A percentile compares a stretch with the other conserved stretches of the same genome.
phyloP scores from a whole-genome alignment of 1,140 invertebrate species.

The Drosophila auraria region DNA sequence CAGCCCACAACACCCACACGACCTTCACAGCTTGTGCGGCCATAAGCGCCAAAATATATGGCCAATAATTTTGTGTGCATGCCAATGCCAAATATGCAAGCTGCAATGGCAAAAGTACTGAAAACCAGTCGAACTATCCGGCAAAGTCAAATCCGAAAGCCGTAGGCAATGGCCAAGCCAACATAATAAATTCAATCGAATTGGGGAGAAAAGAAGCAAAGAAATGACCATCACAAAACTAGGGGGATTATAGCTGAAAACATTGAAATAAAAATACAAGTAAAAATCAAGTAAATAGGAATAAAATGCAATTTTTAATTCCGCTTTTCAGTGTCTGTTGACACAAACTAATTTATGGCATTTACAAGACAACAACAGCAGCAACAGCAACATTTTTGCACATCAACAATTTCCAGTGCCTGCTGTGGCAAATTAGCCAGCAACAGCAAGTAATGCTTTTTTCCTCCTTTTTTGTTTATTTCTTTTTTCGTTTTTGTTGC shows the following conservation, averaged over 20 bases:
- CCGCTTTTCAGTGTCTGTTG: slow-evolving; percentile 69
- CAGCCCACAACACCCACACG: slow-evolving; percentile 57
- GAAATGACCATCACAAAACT: slow-evolving; percentile 29
- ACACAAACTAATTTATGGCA: slow-evolving; percentile 82
- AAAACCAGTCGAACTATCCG: slow-evolving; percentile 33
- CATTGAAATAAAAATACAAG: slow-evolving; percentile 45
- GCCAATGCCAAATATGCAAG: slow-evolving; percentile 66
- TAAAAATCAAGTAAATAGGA: slow-evolving; percentile 30
- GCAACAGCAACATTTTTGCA: slow-evolving; percentile 66
- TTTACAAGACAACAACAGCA: slow-evolving; percentile 76
- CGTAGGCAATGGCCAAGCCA: slow-evolving; percentile 43
- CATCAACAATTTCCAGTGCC: slow-evolving; percentile 80
- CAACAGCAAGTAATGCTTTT: slow-evolving; percentile 62
- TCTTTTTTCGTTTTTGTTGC: slow-evolving; percentile 13
- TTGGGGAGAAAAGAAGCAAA: slow-evolving; percentile 40
- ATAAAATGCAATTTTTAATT: slow-evolving; percentile 63
- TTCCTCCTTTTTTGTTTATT: slow-evolving; percentile 34
- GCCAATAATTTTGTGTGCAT: slow-evolving; percentile 69
- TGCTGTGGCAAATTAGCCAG: slow-evolving; percentile 78
- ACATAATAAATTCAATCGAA: slow-evolving; percentile 72
- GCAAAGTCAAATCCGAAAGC: slow-evolving; percentile 34
- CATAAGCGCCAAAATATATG: slow-evolving; percentile 57
- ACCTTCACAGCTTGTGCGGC: slow-evolving; percentile 63
- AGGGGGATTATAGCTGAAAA: slow-evolving; percentile 7
- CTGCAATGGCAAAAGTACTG: slow-evolving; percentile 25